Evolutionary conservation across 2,888 invertebrate genomes (phyloP).

Genomic region (Ectemnius lituratus): DNA sequence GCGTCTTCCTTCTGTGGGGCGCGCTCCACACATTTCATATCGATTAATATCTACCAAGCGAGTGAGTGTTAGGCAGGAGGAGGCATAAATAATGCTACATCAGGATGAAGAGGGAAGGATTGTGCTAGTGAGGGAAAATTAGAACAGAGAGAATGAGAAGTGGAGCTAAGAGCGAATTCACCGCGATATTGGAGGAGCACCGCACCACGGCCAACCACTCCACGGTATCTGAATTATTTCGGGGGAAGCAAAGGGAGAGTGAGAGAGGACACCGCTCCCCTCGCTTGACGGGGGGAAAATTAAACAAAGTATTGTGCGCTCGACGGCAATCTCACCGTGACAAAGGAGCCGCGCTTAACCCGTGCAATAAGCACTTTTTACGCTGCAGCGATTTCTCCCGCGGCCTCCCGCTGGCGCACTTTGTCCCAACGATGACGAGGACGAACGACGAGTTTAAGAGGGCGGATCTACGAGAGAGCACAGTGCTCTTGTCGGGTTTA

Average conservation of each 20-base stretch:
- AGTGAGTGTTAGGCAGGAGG: too few species aligned
- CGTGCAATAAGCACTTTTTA: slow-evolving; percentile 29
- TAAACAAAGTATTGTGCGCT: slow-evolving; percentile 22
- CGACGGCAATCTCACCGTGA: slow-evolving; percentile 33
- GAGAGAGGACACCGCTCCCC: too few species aligned
- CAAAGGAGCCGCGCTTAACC: slow-evolving; percentile 34
- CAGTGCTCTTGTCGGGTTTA: slow-evolving; percentile 13
- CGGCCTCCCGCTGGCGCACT: slow-evolving; percentile 4
- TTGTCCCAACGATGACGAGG: slow-evolving; percentile 21
- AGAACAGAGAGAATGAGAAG: too few species aligned
- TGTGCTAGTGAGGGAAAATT: too few species aligned
- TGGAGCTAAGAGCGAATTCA: too few species aligned
- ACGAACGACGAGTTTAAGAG: not conserved
- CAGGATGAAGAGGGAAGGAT: too few species aligned
- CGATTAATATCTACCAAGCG: not conserved
- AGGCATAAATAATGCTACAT: too few species aligned
- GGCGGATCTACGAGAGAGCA: not conserved
- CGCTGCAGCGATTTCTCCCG: slow-evolving; percentile 28
- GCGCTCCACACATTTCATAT: not conserved
- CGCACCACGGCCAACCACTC: too few species aligned
- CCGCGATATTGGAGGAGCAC: too few species aligned
- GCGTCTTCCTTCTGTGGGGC: not conserved
- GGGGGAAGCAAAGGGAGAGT: too few species aligned
- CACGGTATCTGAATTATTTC: too few species aligned
- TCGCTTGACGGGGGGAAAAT: slow-evolving; percentile 11